Base-by-base conservation (phyloP, 2,113 vertebrate species). In the Daboia siamensis region DNA sequence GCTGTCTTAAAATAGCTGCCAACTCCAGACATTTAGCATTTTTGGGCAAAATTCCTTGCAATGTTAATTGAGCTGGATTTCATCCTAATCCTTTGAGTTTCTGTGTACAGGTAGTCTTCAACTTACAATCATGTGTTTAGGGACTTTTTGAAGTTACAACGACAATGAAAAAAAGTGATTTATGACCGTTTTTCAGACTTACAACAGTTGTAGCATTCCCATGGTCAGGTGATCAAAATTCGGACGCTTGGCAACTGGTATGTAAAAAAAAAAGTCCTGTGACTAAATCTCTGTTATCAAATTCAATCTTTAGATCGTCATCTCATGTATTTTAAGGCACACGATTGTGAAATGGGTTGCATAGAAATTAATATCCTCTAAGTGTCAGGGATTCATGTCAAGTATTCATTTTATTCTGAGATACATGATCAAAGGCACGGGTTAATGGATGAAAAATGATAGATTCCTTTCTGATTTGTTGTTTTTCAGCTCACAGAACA, bases 51-150 rank as follows among this genome's bases (percentile, higher is more conserved):
- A 61, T 59, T 48, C 54, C 26, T 48, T 26, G 86, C 59, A 26
- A 11, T 91, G 86, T 86, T 87, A 91, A 91, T 17, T 64, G 90
- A 87, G 29, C 90, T 64, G 26, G 46, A 91, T 87, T 91, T 87
- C 56, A 91, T 23, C 44, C 80, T 61, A 86, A 91, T 56, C 26
- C 39, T 86, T 56, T 26, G n/a, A n/a, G 85, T 48, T 87, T 91
- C 64, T 12, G n/a, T 48, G 29, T 64, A 64, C 61, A 64, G 11
- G 11, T 64, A 64, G 57, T 9, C 57, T 59, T 59, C 26, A n/a
- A 64, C 61, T 64, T 64, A n/a, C 26, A 13, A n/a, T 13, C 29
- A 69, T 17, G 29, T 4, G 13, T 69, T 69, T 33, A 33, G 5
- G n/a, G 10, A 33, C 0, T 69, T 33, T 69, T 69, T 33, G 29